Base-by-base conservation (phyloP, 2,888 invertebrate species). In the Aporophyla lueneburgensis region DNA sequence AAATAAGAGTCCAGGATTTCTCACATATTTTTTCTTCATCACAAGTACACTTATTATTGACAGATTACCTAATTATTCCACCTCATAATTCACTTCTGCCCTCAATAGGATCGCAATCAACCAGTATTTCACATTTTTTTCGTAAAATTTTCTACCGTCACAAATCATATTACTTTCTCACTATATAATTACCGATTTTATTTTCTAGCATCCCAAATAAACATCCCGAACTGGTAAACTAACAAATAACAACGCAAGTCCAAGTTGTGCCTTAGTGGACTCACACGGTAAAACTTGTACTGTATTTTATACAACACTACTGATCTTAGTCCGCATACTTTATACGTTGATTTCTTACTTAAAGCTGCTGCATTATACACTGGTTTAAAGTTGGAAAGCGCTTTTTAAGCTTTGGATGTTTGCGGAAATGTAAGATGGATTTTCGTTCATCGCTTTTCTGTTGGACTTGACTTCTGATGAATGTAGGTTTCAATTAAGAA, bases 201-300 rank as follows among this genome's bases (percentile, higher is more conserved):
- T n/a, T 46, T 46, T 61, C 7, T 59, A 9, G 10, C 3, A 14
- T 62, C 24, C 59, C 59, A 63, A 74, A 69, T 61, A 4, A 81
- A 71, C 12, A 21, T n/a, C 3, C 27, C 76, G 0, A 76, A 73
- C 14, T 54, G 40, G 80, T 0, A 43, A 14, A 46, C n/a, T 33
- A 46, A 54, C 10, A 58, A 63, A 77, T 27, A 76, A 71, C 69
- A 54, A 58, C 46, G 68, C 71, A 63, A 70, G 43, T 62, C 54
- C 76, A 86, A 86, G 76, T 81, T 85, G 67, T 75, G 62, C 76
- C 65, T 78, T 70, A 65, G 68, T 73, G 63, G 65, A 80, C 85
- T 81, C 73, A 79, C 74, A 80, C 76, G 75, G 63, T n/a, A 61
- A 71, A 89, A 89, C 73, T 89, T 89, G 58, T 46, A 66, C 80